phyloP scores from a whole-genome alignment of 1,140 invertebrate species.

The Hetaerina americana region DNA sequence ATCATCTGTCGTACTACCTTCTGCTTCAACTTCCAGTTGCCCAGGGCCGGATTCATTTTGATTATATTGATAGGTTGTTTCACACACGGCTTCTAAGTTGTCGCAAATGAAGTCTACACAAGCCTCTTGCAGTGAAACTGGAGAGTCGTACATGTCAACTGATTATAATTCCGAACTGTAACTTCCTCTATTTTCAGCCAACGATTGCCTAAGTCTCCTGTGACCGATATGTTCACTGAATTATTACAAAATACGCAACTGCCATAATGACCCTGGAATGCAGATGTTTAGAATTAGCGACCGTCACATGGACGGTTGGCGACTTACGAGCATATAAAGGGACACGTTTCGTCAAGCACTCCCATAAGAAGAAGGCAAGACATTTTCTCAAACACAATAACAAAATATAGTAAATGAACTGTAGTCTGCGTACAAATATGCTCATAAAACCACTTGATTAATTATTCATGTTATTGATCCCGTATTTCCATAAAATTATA shows the following conservation, averaged over 20 bases:
- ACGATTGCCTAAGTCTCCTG: background rate
- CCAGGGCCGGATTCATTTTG: background rate
- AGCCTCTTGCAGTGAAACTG: conserved; percentile 45
- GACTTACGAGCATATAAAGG: no score
- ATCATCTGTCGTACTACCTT: background rate
- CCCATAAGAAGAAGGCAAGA: no score
- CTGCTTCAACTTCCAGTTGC: background rate
- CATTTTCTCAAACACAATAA: no score
- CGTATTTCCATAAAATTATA: no score
- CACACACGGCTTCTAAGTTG: conserved; percentile 45
- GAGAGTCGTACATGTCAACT: conserved; percentile 46
- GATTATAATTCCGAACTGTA: background rate
- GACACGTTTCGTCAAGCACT: no score
- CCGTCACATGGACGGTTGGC: no score
- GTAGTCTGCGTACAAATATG: no score
- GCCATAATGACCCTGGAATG: background rate
- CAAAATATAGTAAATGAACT: no score
- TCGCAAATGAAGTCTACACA: conserved; percentile 58
- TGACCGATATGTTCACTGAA: background rate
- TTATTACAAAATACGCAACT: background rate
- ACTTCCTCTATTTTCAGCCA: background rate
- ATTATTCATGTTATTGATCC: no score
- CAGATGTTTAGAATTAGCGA: background rate
- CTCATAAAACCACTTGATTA: no score
- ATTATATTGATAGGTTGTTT: background rate